Base-by-base conservation (phyloP, 2,797 vertebrate genomes). In the Trichosurus vulpecula region DNA sequence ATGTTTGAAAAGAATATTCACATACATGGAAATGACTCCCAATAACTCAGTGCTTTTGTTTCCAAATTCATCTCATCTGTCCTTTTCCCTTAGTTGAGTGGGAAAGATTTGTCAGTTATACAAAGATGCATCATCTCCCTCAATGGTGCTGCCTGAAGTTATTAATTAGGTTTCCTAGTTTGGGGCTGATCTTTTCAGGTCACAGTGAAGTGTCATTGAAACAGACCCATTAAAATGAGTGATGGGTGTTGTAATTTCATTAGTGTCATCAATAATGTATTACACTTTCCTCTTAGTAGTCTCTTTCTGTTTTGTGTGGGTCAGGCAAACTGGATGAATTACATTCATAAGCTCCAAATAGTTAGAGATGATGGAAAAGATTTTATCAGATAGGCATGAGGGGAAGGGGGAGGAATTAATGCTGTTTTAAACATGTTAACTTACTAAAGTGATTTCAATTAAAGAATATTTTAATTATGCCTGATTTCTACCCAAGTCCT, bases 201-300 rank as follows among this genome's bases (percentile, higher is more conserved):
- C 97, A 97, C 97, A 90, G 89, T 96, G 96, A 96, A 95, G 95
- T 98, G 97, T 96, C 97, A 53, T 41, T 96, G 98, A 97, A 98
- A 97, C 89, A 97, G 97, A 95, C 90, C 98, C 96, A 97, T 98
- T 98, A 98, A 97, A 97, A 96, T 98, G 98, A 98, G 92, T 97
- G 98, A 98, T 98, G 97, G 95, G 94, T 98, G 97, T 97, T 98
- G 96, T 98, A 97, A 98, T 98, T 98, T 98, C 97, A 98, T 98
- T 98, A 98, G 58, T 96, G 94, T 97, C 98, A 98, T 98, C 98
- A 98, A 96, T 98, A 98, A 98, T 97, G 52, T 56, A 97, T 98
- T 96, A 90, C 90, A 92, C 93, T 98, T 98, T 98, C 95, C 96
- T 97, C 97, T 98, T 81, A 98, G 98, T 96, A 97, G 90, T 96